Conservation (phyloP, 2,797 vertebrate genomes). For the Varecia variegata region DNA sequence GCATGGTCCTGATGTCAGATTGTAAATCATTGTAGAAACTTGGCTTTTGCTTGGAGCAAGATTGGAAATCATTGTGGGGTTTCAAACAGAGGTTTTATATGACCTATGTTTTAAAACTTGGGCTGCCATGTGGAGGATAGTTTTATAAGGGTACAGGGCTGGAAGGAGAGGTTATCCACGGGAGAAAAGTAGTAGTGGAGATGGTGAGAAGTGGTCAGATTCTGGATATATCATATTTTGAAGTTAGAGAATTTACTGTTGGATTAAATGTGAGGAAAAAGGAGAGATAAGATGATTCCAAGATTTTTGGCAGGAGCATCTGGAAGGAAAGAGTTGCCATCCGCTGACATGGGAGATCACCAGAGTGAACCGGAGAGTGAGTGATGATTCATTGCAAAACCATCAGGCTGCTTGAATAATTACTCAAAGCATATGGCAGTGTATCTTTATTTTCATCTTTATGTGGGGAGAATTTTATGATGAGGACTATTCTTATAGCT, state of each 20-base stretch:
- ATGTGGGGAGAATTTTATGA: neutral
- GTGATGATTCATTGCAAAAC: slow-evolving; percentile 37
- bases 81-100: neutral
- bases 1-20: neutral
- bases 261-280: neutral
- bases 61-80: neutral
- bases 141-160: neutral
- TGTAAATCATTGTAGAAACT: neutral
- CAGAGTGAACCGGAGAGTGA: neutral
- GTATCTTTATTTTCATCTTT: slow-evolving; percentile 12
- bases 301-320: neutral
- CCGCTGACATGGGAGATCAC: neutral
- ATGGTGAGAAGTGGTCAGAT: neutral
- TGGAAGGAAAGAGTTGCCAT: neutral
- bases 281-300: neutral
- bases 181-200: neutral
- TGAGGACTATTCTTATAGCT: neutral
- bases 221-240: neutral
- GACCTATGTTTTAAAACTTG: neutral
- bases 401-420: slow-evolving; percentile 11
- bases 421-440: neutral
- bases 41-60: neutral
- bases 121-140: neutral
- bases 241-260: neutral
- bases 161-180: neutral